Evolutionary conservation across 2,888 invertebrate species (phyloP).

Genomic region (Arge pagana): DNA sequence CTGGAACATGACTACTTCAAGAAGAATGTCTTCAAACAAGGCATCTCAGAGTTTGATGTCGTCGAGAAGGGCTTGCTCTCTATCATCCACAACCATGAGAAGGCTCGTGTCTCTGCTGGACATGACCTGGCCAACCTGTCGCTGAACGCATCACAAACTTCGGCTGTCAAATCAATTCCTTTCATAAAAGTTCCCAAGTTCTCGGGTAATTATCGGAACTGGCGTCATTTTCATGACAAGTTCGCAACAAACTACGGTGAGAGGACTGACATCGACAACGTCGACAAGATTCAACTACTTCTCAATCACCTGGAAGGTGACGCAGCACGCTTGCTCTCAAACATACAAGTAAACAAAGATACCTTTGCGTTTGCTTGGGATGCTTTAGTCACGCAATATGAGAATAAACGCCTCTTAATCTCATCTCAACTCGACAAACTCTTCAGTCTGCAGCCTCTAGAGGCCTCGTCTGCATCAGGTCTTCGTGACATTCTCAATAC

Average conservation of each 20-base stretch:
- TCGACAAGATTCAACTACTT: conserved; percentile 28
- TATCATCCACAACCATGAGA: no score
- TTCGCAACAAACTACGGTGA: conserved; percentile 19
- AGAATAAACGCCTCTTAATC: conserved; percentile 27
- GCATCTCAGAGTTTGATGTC: no score
- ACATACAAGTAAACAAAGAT: conserved; percentile 18
- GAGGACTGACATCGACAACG: conserved; percentile 16
- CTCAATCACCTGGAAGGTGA: conserved; percentile 26
- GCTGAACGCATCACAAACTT: no score
- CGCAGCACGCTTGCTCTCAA: conserved; percentile 22
- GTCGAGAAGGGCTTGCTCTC: no score
- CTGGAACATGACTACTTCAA: no score
- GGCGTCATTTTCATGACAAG: conserved; percentile 24
- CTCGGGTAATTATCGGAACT: conserved; percentile 16
- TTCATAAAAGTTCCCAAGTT: no score
- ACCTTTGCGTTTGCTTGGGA: conserved; percentile 29
- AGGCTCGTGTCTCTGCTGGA: no score
- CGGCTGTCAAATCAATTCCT: no score
- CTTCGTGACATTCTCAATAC: conserved; percentile 12
- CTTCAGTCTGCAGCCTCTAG: conserved; percentile 7
- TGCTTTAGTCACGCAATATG: conserved; percentile 23
- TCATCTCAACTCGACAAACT: conserved; percentile 24
- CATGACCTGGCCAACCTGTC: no score
- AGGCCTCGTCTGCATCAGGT: conserved; percentile 4
- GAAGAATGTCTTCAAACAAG: no score